Evolutionary conservation across 2,888 invertebrate species (phyloP), one percentile per base, ranked within the genome.

Genomic region (Rhingia rostrata): DNA sequence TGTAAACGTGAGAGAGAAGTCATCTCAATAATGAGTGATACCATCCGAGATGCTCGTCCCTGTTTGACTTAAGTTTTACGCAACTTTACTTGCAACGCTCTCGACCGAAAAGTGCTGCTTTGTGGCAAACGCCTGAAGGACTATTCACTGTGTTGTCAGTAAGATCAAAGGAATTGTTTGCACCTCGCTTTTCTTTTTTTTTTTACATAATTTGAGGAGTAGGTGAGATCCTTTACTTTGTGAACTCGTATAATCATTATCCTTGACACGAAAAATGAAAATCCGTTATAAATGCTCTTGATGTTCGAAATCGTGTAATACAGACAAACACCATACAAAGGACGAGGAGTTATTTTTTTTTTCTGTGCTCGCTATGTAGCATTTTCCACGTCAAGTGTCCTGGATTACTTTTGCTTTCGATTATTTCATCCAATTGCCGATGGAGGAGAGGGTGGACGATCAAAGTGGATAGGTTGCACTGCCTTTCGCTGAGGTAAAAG

Each of bases 261-360:
- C 82, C 82, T 83, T 83, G 82, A 83, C 82, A 78, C 73, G 78
- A 73, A 73, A 78, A 67, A 22, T 22, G 2, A 61, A 72, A 78
- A 67, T 67, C 61, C 63, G n/a, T 69, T 67, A 63, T 80, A 74
- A 73, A 73, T 56, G 56, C 66, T 67, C 43, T 47, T 58, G 81
- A 63, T 66, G 58, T 82, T 82, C 72, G 77, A 82, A 77, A 66
- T 61, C 60, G 43, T 30, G 14, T 22, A 14, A 7, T n/a, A 12
- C 45, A n/a, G 10, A 10, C 49, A 49, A 4, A 30, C 47, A 22
- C 49, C 30, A 7, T 10, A 6, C 30, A 30, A 49, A 49, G 49
- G 30, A 49, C 49, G 22, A 64, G 51, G 60, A 51, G 51, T 30
- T 51, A 12, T 30, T 51, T 32, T 56, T 33, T 37, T 39, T 37